phyloP scores from a whole-genome alignment of 2,113 vertebrate species.

The Brachyhypopomus occidentalis region DNA sequence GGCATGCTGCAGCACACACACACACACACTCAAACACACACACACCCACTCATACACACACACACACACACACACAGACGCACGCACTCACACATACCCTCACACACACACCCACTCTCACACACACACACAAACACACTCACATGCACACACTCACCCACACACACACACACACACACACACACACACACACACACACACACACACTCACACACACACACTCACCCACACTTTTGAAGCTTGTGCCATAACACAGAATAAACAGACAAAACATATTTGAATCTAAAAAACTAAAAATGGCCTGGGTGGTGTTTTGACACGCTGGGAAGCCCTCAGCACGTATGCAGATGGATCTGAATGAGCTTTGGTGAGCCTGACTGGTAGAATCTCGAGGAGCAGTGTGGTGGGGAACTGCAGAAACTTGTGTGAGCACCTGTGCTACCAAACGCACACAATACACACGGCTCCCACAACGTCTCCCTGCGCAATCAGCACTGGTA shows the following conservation, averaged over 20 bases:
- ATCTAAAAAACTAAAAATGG: slow-evolving; percentile 1
- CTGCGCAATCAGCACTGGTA: background rate
- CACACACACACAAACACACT: too few relatives aligned
- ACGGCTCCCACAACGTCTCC: background rate
- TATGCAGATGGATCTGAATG: background rate
- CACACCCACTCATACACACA: background rate
- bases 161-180: too few relatives aligned
- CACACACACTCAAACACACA: slow-evolving; percentile 25
- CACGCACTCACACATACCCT: too few relatives aligned
- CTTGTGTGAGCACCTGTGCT: too few relatives aligned
- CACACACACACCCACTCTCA: too few relatives aligned
- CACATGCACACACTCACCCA: too few relatives aligned
- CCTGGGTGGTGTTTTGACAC: background rate
- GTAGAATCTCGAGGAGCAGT: background rate
- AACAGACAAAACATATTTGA: too few relatives aligned
- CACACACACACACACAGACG: too few relatives aligned
- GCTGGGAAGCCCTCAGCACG: background rate
- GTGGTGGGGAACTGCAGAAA: too few relatives aligned
- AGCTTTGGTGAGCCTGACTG: background rate
- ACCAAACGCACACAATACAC: background rate
- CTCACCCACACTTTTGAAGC: background rate
- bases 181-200: too few relatives aligned
- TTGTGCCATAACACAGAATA: too few relatives aligned
- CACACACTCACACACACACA: too few relatives aligned
- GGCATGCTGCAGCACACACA: slow-evolving; percentile 6